Base-by-base conservation (phyloP, 2,888 invertebrate genomes). In the Cryptophagus acutangulus region DNA sequence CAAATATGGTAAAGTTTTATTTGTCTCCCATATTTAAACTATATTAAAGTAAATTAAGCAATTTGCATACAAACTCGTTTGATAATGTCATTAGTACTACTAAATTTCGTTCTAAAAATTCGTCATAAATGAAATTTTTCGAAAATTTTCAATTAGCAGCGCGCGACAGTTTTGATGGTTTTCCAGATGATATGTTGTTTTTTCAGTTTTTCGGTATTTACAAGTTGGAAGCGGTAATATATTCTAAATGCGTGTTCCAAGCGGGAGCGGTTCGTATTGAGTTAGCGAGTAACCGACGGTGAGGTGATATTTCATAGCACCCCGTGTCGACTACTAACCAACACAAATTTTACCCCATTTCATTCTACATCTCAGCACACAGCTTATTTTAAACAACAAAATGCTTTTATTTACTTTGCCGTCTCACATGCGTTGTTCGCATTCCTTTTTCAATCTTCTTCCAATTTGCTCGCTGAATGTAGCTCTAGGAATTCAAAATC, bases 221-320 rank as follows among this genome's bases (percentile, higher is more conserved):
- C 44, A 41, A 48, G 48, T 38, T 40, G 10, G 43, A 26, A 16
- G 29, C 29, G 28, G 45, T 51, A 46, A 51, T 51, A 33, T 44
- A 44, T 58, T 57, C 59, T 39, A 48, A 43, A 46, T 49, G 58
- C 58, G 59, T 58, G 49, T 54, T 47, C 38, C 36, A 47, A 48
- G 49, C 47, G 48, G 47, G 48, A 45, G 46, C 44, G 49, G 53
- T 56, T 53, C 51, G 54, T 57, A 59, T 59, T 58, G 57, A 59
- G 59, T 57, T 56, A 57, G 56, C 56, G 52, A 50, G 57, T 56
- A 56, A 56, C 52, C 53, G 56, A 48, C 57, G 59, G 53, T 55
- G 49, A 46, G 55, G 58, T 57, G 53, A 58, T 58, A 59, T 59
- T 59, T 58, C 59, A 59, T 54, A 49, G 52, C 54, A 39, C 49